A percentile compares a stretch with the other conserved stretches of the same genome.
phyloP scores from a whole-genome alignment of 2,113 vertebrate genomes.

The Pogonocichla stellata region DNA sequence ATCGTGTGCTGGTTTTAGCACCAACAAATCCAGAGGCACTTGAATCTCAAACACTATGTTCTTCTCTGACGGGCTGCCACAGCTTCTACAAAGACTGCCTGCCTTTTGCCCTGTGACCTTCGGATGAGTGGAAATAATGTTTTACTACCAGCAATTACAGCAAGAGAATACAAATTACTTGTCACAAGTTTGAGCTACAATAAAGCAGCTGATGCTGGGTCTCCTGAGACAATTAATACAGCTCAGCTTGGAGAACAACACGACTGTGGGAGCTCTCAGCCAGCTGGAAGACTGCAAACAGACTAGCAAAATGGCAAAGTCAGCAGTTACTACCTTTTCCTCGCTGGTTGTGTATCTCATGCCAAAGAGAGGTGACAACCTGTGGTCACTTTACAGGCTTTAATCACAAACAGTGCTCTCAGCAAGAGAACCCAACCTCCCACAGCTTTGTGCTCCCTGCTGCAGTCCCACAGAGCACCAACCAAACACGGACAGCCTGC shows the following conservation, averaged over 20 bases:
- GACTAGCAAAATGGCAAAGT: neutral
- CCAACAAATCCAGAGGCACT: neutral
- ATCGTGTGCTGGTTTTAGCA: neutral
- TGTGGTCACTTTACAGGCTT: neutral
- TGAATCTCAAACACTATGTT: neutral
- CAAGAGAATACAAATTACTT: neutral
- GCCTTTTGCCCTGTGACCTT: neutral
- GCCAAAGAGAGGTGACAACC: neutral
- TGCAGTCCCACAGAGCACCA: neutral
- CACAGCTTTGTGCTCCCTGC: neutral
- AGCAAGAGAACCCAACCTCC: neutral
- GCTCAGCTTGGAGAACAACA: neutral
- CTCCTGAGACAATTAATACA: conserved; percentile 21
- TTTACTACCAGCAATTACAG: conserved; percentile 18
- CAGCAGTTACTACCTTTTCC: conserved; percentile 9
- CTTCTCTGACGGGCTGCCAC: neutral
- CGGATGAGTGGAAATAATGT: neutral
- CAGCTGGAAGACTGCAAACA: conserved; percentile 26
- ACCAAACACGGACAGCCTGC: neutral
- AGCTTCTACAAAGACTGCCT: neutral
- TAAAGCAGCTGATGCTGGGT: conserved; percentile 7
- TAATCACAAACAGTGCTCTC: neutral
- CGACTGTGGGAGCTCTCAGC: neutral
- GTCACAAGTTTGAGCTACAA: neutral
- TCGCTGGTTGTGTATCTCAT: neutral